phyloP scores from a whole-genome alignment of 2,888 invertebrate species.

The Microplitis deprimator region DNA sequence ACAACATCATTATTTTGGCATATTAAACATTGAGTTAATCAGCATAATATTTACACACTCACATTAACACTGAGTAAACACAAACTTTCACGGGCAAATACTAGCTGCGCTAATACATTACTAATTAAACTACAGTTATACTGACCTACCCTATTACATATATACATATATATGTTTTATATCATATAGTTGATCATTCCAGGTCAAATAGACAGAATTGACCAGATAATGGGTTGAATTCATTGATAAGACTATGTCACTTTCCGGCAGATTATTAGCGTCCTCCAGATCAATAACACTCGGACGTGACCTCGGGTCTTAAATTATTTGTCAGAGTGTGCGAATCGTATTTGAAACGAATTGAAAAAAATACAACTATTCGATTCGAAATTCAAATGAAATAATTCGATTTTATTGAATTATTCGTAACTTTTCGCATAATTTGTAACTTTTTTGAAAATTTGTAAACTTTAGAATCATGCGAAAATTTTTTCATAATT shows the following conservation, averaged over 20 bases:
- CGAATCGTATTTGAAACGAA: neutral
- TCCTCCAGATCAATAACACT: slow-evolving; percentile 42
- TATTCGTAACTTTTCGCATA: too few species aligned
- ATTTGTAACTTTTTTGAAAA: too few species aligned
- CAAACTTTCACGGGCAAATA: neutral
- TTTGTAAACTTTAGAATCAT: too few species aligned
- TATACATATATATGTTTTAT: neutral
- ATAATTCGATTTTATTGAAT: neutral
- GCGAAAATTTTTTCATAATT: too few species aligned
- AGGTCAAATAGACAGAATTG: slow-evolving; percentile 28
- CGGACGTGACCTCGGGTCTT: slow-evolving; percentile 30
- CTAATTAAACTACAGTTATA: neutral
- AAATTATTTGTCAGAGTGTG: neutral
- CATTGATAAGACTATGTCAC: slow-evolving; percentile 56
- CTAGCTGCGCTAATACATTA: neutral
- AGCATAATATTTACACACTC: neutral
- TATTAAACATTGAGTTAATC: neutral
- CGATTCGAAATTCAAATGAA: neutral
- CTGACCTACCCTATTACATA: neutral
- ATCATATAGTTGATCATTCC: neutral
- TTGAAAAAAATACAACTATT: too few species aligned
- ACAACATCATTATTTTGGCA: neutral
- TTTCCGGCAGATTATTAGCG: slow-evolving; percentile 55
- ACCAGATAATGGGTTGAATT: slow-evolving; percentile 40
- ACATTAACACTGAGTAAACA: neutral